Base-by-base conservation (phyloP, 1,140 invertebrate genomes). In the Grapholita molesta region DNA sequence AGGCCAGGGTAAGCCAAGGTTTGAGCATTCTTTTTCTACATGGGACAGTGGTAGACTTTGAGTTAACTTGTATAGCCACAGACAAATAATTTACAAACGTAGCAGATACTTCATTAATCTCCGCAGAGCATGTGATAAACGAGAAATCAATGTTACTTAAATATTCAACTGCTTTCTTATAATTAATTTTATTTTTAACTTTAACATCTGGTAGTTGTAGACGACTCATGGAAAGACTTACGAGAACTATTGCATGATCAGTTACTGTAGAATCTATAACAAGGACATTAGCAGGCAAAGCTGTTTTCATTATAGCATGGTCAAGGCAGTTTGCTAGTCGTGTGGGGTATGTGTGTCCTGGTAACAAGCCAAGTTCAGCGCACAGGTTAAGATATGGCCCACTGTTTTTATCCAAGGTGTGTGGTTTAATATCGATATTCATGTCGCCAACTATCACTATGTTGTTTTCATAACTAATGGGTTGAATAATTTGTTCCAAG, bases 1-100 rank as follows among this genome's bases (percentile, higher is more conserved):
- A 79, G 35, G 5, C 78, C 75, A 9, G 57, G 5, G 75, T 77
- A 1, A 77, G 68, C 73, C 78, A 80, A 0, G 78, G 71, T 35
- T 77, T 80, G 0, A 75, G 12, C 4, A 66, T 64, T 55, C 11
- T n/a, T 42, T 71, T 68, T 23, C 66, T 57, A 23, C 33, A 69
- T 18, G 52, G 18, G 28, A 7, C 11, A 42, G n/a, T 3, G n/a
- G 3, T 6, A 15, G 35, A 42, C 11, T 42, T 42, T 3, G 35
- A 42, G 35, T 42, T 11, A 2, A 42, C 3, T 15, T 42, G 35
- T 2, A 42, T 42, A 15, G 35, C n/a, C 11, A 2, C 11, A 2
- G 35, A 3, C n/a, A 42, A 12, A 2, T 3, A 2, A 11, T 12
- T 3, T 5, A 42, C 35, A 42, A 42, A 42, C 8, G 2, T 11